Evolutionary conservation across 2,797 vertebrate genomes (phyloP), one percentile per base, ranked within the genome.

Genomic region (Carapus acus): DNA sequence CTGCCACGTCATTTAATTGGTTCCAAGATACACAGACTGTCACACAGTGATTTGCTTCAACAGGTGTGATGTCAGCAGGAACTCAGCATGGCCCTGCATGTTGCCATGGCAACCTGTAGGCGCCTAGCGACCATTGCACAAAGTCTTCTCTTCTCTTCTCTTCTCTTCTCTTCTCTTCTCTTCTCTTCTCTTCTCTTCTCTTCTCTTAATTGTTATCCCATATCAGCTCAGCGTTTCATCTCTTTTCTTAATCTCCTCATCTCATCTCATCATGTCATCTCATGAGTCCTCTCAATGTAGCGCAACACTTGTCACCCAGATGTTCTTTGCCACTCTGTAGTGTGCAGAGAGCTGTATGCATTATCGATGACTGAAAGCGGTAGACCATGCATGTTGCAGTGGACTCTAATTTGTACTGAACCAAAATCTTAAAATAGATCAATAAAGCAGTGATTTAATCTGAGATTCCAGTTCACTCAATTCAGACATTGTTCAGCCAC

Each of bases 21-120:
- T 23, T 75, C 49, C 54, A 33, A 45, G 18, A 43, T 42, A 22
- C 46, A 22, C 48, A 24, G 34, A 55, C 63, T 46, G 40, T 56
- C 40, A 31, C 44, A 43, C 33, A 57, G 17, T 22, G 23, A 59
- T 74, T 76, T 31, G 6, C 71, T 63, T 65, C 76, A 83, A 82
- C 83, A 81, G 70, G 80, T 83, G 77, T 85, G 83, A 84, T 83
- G 81, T 86, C 84, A 82, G 80, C 76, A 74, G 73, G 76, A 62
- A 49, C 77, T 49, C 78, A 56, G 74, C 67, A 34, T 84, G 79
- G 78, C 50, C 54, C 73, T 57, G 17, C 65, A 65, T 75, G 84
- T 87, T 87, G 76, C 87, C 64, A 88, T 87, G 85, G 85, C 73
- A 76, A 86, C 81, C 61, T 48, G 34, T 70, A 58, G 58, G 79